phyloP scores from a whole-genome alignment of 2,888 invertebrate genomes.

The Byasa hedistus region DNA sequence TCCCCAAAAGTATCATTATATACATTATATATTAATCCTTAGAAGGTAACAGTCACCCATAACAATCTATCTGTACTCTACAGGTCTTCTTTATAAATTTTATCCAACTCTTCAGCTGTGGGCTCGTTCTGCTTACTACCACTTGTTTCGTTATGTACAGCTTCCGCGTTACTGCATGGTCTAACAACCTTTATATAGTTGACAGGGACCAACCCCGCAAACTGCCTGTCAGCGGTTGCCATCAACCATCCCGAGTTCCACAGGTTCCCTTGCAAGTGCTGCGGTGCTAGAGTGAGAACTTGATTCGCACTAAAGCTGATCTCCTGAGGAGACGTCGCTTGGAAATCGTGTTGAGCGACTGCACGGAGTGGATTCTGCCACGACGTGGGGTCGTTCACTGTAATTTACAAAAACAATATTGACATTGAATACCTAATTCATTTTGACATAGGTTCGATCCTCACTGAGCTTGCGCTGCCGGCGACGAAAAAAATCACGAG shows the following conservation, averaged over 20 bases:
- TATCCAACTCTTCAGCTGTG: conserved; percentile 41
- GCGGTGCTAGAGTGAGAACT: conserved; percentile 89
- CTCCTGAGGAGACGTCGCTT: conserved; percentile 86
- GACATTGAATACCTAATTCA: neutral
- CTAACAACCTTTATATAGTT: conserved; percentile 77
- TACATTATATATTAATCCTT: neutral
- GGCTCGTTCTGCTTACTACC: conserved; percentile 26
- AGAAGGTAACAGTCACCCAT: neutral
- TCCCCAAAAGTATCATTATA: neutral
- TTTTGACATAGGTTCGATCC: too few relatives aligned
- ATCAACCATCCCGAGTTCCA: conserved; percentile 85
- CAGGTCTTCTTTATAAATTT: conserved; percentile 44
- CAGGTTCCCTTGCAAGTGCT: conserved; percentile 86
- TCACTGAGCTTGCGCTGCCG: too few relatives aligned
- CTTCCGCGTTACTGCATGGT: conserved; percentile 36
- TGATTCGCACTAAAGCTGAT: conserved; percentile 88
- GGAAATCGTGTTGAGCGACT: conserved; percentile 87
- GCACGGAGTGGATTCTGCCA: conserved; percentile 85
- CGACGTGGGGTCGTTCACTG: conserved; percentile 83
- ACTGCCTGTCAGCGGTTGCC: conserved; percentile 79
- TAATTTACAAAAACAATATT: conserved; percentile 31
- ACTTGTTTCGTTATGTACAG: conserved; percentile 26
- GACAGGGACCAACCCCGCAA: conserved; percentile 82
- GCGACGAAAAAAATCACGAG: too few relatives aligned
- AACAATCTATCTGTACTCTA: conserved; percentile 32